Evolutionary conservation across 35 echinoderm and acorn worm species (phyloP).

Genomic region (Ophiothrix spiculata): DNA sequence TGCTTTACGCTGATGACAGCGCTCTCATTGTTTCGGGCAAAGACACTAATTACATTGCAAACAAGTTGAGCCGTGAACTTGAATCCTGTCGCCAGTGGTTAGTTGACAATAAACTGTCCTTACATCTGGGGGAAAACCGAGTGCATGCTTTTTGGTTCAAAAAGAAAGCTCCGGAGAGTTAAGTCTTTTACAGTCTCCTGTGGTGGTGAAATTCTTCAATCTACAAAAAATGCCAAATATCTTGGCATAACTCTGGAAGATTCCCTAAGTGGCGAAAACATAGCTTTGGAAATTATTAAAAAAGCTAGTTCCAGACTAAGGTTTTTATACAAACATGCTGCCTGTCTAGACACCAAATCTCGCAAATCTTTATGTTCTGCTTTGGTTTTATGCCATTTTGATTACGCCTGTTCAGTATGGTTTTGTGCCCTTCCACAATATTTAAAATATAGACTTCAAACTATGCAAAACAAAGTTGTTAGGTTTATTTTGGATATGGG

Average conservation of each 20-base stretch:
- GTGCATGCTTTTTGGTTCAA: slow-evolving; percentile 3
- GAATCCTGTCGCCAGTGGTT: slow-evolving; percentile 17
- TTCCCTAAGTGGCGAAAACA: neutral
- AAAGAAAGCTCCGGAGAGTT: neutral
- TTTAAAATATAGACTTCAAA: no score
- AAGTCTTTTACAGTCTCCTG: neutral
- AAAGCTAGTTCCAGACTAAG: neutral
- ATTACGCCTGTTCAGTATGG: no score
- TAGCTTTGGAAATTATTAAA: neutral
- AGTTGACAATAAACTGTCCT: slow-evolving; percentile 31
- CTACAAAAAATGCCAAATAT: neutral
- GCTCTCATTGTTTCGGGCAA: neutral
- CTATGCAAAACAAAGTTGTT: no score
- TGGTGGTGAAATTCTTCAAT: no score
- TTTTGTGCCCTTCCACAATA: no score
- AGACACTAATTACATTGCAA: neutral
- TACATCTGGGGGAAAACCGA: slow-evolving; percentile 14
- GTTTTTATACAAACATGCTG: neutral
- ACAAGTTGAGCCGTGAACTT: neutral
- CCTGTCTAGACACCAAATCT: no score
- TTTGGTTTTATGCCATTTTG: no score
- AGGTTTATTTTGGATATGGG: no score
- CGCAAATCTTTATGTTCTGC: no score
- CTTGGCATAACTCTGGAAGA: neutral
- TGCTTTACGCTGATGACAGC: slow-evolving; percentile 30